Evolutionary conservation across 1,140 invertebrate species (phyloP), one percentile per base, ranked within the genome.

Genomic region (Diorhabda carinulata): DNA sequence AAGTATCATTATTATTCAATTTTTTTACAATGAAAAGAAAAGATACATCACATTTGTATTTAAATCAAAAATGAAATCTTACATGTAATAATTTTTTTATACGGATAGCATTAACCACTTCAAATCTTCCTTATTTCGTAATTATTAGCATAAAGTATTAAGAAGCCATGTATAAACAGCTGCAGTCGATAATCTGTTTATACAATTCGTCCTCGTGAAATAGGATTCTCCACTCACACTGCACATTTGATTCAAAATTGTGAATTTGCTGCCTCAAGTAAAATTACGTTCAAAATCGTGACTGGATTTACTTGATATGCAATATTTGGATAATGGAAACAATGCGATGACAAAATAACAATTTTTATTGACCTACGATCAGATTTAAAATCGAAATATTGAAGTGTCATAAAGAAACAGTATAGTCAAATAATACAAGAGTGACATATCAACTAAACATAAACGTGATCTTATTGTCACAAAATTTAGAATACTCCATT

Each of bases 151-250:
- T 65, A 58, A 65, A 60, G 64, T 61, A 69, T 69, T 66, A 69
- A 57, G 57, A 65, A 58, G 68, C 63, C 63, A 69, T 69, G 68
- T 69, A 65, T 65, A 65, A 65, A 10, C 68, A 69, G 62, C 68
- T 69, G 68, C 63, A 69, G 61, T 63, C 68, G 58, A 65, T 69
- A 69, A 69, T 69, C 68, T 65, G 63, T 69, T 69, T 69, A 69
- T 64, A 65, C 63, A 64, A 58, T 58, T 65, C 58, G 43, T 25
- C 60, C 9, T 4, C 52, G 25, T 47, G 25, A 7, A 25, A 68
- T 68, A 40, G 25, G 44, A 68, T 47, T 68, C 63, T 66, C n/a
- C 61, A 52, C 6, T 52, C 47, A n/a, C 6, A 52, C 3, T 6
- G 47, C 47, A 52, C 47, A 52, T 52, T n/a, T 52, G n/a, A 52